Percentiles rank a stretch among this genome's conserved stretches.
phyloP scores from a whole-genome alignment of 2,797 vertebrate species.

The Manis pentadactyla region DNA sequence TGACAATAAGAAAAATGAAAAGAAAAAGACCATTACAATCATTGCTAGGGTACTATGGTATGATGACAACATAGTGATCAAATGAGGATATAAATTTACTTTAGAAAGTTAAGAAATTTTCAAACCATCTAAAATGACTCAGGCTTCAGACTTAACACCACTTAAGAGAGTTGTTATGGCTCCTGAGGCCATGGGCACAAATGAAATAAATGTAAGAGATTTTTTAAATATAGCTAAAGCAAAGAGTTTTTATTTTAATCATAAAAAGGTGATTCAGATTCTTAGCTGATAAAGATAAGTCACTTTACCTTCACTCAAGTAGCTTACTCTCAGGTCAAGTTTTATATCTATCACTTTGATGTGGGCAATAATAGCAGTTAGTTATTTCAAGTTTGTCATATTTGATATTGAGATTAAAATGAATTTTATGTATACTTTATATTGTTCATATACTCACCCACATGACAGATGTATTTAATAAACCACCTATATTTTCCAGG shows the following conservation, averaged over 20 bases:
- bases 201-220: background rate
- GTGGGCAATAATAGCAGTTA: background rate
- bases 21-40: background rate
- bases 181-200: background rate
- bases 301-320: background rate
- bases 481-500: background rate
- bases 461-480: background rate
- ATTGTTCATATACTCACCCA: background rate
- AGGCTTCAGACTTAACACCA: background rate
- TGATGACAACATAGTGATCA: background rate
- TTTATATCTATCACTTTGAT: background rate
- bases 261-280: background rate
- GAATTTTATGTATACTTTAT: background rate
- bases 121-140: background rate
- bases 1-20: background rate
- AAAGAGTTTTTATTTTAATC: background rate
- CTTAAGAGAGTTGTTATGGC: background rate
- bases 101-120: background rate
- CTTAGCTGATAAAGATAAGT: background rate
- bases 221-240: background rate
- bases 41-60: background rate
- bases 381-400: background rate
- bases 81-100: background rate
- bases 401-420: slow-evolving; percentile 9
- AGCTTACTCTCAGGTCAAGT: background rate